Evolutionary conservation across 53 echinoderm and acorn worm species (phyloP), one percentile per base, ranked within the genome.

Genomic region (Zoroaster sp.): DNA sequence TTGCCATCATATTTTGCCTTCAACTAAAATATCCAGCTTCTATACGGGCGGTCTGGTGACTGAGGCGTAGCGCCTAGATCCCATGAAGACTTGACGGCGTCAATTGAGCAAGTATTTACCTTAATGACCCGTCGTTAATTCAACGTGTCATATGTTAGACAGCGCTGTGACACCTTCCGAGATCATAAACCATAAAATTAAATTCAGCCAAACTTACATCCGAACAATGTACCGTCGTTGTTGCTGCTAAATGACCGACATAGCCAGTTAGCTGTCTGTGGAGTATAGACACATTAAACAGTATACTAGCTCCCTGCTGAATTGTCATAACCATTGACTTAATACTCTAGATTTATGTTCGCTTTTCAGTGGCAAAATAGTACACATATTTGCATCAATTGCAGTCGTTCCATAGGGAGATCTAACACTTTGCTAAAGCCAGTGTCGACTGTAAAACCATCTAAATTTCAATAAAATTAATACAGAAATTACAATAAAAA

Each of bases 181-280:
- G 85, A 44, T 85, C 52, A 85, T 49, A 47, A 85, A 85, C 85
- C 85, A 85, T 85, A 85, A 85, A 70, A 85, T 85, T 45, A 85
- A 85, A 85, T 85, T 85, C 85, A 71, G 45, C 43, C 49, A 34
- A 51, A 85, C 49, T 85, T 85, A 85, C 71, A 85, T 51, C 49
- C 67, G 68, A 69, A 43, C 49, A 35, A 35, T n/a, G 30, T 43
- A 40, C 30, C 14, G 46, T 30, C 41, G 43, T 70, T 13, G 67
- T 36, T 45, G 12, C 34, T 45, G 33, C 25, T 81, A 68, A 81
- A 81, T 41, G 68, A 21, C 35, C 70, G 38, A 21, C 23, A 39
- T 74, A 40, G 74, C 37, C 73, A 73, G 34, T 73, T 73, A 21
- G 55, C 23, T 55, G 55, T 59, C 63, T 44, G 40, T 39, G 40